Conservation (phyloP, 2,113 vertebrate genomes). For the Psittacus erithacus region DNA sequence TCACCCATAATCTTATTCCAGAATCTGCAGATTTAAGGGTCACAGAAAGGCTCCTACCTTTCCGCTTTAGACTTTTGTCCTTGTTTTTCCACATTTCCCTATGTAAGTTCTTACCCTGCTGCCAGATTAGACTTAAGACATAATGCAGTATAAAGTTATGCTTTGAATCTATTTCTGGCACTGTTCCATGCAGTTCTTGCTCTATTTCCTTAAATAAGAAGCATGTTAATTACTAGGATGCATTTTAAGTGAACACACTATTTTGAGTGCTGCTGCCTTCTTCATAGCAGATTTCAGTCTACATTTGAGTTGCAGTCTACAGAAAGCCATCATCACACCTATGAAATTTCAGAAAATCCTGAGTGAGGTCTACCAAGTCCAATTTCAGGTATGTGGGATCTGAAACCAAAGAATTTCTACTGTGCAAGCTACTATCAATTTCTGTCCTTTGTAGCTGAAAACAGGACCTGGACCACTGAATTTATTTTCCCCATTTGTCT, state of each 20-base stretch:
- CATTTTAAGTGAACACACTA: not conserved
- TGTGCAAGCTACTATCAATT: not conserved
- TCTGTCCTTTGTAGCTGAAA: slow-evolving; percentile 1
- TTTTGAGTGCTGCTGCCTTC: slow-evolving; percentile 1
- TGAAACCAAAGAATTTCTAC: not conserved
- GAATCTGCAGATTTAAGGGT: not conserved
- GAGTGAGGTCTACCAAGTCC: not conserved
- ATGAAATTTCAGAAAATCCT: slow-evolving; percentile 9
- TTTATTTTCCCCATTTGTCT: slow-evolving; percentile 50
- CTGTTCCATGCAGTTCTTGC: not conserved
- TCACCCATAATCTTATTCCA: not conserved
- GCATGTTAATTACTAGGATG: not conserved
- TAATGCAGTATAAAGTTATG: not conserved
- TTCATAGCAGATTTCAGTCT: not conserved
- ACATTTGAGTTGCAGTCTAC: not conserved
- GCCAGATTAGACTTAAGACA: not conserved
- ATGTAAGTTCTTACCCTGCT: not conserved
- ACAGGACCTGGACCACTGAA: slow-evolving; percentile 10
- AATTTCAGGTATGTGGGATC: not conserved
- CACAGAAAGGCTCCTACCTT: not conserved
- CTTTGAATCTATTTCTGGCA: slow-evolving; percentile 22
- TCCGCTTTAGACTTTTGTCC: not conserved
- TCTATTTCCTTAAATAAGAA: slow-evolving; percentile 42
- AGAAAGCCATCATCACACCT: not conserved
- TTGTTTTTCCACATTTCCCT: not conserved